These are phyloP conservation scores for Dynastes tityus DNA, from an alignment of 2,888 invertebrate species.

Conservation along the genomic window DNA sequence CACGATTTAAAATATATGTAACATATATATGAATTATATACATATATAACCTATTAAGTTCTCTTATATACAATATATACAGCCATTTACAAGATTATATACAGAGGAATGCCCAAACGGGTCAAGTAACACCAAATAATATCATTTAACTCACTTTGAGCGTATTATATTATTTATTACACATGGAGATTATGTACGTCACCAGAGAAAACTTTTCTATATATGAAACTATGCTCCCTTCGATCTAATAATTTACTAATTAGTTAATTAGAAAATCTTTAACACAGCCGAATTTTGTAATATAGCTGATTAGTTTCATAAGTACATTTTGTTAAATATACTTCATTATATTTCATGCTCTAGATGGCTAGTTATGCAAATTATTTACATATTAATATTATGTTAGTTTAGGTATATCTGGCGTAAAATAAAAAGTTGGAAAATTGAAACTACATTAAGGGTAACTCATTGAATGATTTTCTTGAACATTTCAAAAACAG, in stretches of 20 bases:
- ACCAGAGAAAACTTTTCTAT: constrained; percentile 49
- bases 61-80: constrained; percentile 70
- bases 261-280: constrained; percentile 45
- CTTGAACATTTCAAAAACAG: not conserved
- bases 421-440: not conserved
- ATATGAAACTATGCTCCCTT: constrained; percentile 43
- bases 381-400: constrained; percentile 37
- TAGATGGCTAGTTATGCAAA: constrained; percentile 35
- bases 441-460: too few species aligned
- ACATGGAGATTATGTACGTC: constrained; percentile 45
- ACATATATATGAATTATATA: constrained; percentile 54
- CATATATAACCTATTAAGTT: constrained; percentile 55
- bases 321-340: constrained; percentile 44
- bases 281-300: constrained; percentile 48
- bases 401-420: not conserved
- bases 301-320: constrained; percentile 47
- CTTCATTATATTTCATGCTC: constrained; percentile 24
- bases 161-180: constrained; percentile 53
- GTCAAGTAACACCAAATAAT: constrained; percentile 64
- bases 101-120: constrained; percentile 68
- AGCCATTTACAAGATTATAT: constrained; percentile 65
- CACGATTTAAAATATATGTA: constrained; percentile 68
- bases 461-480: not conserved
- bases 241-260: constrained; percentile 46
- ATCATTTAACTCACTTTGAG: constrained; percentile 62